Conservation (phyloP, 2,888 invertebrate species). For the Calliphora vomitoria region DNA sequence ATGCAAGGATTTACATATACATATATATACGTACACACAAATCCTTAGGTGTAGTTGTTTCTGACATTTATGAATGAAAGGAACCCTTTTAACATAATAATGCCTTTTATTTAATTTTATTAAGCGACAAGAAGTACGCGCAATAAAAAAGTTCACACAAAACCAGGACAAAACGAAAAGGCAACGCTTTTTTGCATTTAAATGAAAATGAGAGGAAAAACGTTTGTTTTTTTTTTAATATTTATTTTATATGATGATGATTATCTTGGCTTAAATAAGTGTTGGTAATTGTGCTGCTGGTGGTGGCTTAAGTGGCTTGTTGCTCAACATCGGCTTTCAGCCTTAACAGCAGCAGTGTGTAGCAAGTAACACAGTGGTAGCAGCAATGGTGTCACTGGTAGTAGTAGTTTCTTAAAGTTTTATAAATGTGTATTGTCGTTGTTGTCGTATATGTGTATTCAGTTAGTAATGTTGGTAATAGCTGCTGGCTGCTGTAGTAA, state of each 20-base stretch:
- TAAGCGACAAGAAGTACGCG: constrained; percentile 59
- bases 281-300: constrained; percentile 42
- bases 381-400: neutral
- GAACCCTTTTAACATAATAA: constrained; percentile 66
- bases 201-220: constrained; percentile 62
- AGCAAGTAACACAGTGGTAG: neutral
- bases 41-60: constrained; percentile 36
- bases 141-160: constrained; percentile 30
- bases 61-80: constrained; percentile 45
- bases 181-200: constrained; percentile 40
- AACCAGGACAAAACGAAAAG: neutral
- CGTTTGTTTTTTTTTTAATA: constrained; percentile 30
- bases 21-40: constrained; percentile 41
- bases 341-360: neutral
- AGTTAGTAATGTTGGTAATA: neutral
- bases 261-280: constrained; percentile 65
- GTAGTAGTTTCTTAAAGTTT: neutral
- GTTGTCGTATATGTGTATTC: neutral
- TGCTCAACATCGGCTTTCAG: constrained; percentile 49
- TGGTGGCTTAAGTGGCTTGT: constrained; percentile 72
- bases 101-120: constrained; percentile 69
- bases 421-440: neutral
- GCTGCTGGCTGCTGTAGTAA: constrained; percentile 14
- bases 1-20: neutral
- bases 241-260: constrained; percentile 59